Evolutionary conservation across 2,888 invertebrate species (phyloP).

Genomic region (Tethea ocularis): DNA sequence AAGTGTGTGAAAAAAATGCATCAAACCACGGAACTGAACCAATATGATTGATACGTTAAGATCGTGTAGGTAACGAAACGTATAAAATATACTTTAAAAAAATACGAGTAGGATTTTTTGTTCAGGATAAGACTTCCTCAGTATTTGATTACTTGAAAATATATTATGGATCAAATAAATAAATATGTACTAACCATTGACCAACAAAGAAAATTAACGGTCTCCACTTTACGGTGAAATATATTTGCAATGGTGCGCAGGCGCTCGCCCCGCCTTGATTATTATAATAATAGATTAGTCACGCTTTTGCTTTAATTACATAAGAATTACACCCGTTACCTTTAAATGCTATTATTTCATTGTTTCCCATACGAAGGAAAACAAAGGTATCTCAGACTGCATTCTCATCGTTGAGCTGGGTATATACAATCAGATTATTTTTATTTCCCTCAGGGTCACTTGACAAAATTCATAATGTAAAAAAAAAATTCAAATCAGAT

Average conservation of each 20-base stretch:
- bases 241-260: constrained; percentile 1
- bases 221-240: neutral
- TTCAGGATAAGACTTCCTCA: constrained; percentile 1
- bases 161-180: neutral
- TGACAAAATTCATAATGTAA: neutral
- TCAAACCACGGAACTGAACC: neutral
- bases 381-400: neutral
- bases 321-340: neutral
- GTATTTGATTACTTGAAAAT: neutral
- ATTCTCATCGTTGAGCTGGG: neutral
- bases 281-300: constrained; percentile 11
- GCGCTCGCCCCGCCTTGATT: constrained; percentile 4
- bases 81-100: neutral
- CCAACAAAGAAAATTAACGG: neutral
- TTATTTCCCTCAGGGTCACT: neutral
- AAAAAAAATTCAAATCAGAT: neutral
- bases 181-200: neutral
- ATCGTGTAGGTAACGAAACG: neutral
- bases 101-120: neutral
- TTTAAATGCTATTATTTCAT: neutral
- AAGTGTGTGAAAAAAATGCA: neutral
- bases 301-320: constrained; percentile 18
- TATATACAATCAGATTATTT: neutral
- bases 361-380: neutral
- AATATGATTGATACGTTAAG: neutral